A percentile compares a stretch with the other conserved stretches of the same genome.
These are phyloP conservation scores for Rhodeus uyekii DNA, from an alignment of 2,797 vertebrate genomes.

Conservation along the genomic window DNA sequence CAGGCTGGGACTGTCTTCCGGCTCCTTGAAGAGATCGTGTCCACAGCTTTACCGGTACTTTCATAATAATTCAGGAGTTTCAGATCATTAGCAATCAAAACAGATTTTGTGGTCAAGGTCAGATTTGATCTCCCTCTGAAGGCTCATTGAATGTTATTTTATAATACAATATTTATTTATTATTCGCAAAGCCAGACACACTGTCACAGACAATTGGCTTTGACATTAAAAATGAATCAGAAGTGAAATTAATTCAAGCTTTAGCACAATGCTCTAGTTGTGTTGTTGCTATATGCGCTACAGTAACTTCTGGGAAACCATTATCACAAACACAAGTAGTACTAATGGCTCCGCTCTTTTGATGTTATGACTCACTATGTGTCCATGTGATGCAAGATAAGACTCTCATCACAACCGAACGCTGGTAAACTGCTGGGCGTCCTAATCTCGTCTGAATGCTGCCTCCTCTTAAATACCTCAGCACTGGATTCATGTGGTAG, in stretches of 20 bases:
- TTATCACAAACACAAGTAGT: constrained; percentile 18
- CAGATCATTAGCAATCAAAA: constrained; percentile 25
- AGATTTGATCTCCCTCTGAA: constrained; percentile 11
- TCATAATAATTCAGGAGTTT: constrained; percentile 7
- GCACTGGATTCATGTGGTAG: constrained; percentile 36
- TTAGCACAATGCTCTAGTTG: not conserved
- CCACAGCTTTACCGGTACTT: constrained; percentile 84
- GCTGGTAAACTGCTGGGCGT: constrained; percentile 22
- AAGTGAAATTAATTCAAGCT: not conserved
- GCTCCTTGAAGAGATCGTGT: constrained; percentile 87
- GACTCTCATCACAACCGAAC: constrained; percentile 26
- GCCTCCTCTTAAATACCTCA: constrained; percentile 49
- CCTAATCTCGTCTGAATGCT: constrained; percentile 25
- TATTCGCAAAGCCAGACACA: constrained; percentile 1
- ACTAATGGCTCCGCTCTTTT: constrained; percentile 36
- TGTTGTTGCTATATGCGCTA: not conserved
- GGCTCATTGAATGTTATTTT: not conserved
- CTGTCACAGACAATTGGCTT: not conserved
- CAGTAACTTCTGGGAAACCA: not conserved
- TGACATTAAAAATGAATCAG: not conserved
- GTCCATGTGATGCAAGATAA: constrained; percentile 42
- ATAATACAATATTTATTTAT: not conserved
- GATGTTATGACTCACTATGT: constrained; percentile 38
- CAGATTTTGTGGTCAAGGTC: too few relatives aligned
- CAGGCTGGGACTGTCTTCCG: constrained; percentile 73